These are phyloP conservation scores for Elymnias hypermnestra DNA, from an alignment of 1,140 invertebrate species.

Conservation along the genomic window DNA sequence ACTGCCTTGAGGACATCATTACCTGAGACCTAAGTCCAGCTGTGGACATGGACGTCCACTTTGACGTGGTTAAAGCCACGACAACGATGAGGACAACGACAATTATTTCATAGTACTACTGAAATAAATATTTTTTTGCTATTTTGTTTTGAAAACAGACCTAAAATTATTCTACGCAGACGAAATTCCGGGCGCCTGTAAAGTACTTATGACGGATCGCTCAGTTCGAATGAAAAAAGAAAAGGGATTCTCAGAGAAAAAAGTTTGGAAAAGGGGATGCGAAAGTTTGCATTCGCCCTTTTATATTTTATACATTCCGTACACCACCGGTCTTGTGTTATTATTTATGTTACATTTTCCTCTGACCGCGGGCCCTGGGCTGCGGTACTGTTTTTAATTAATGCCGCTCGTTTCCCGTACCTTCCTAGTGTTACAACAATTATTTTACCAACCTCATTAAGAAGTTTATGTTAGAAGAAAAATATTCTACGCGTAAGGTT, in stretches of 20 bases:
- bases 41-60: too few species aligned
- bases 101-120: too few species aligned
- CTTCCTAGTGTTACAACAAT: conserved; percentile 69
- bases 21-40: too few species aligned
- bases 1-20: too few species aligned
- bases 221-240: too few species aligned
- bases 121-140: too few species aligned
- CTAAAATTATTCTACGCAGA: too few species aligned
- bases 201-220: too few species aligned
- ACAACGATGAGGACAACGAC: too few species aligned
- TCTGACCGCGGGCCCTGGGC: conserved; percentile 43
- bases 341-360: conserved; percentile 64
- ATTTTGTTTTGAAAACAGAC: too few species aligned
- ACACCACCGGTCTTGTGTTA: conserved; percentile 46
- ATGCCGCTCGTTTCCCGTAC: conserved; percentile 49
- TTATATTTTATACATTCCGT: conserved; percentile 55
- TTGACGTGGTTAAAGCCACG: too few species aligned
- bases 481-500: conserved; percentile 44
- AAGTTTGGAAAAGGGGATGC: conserved; percentile 61
- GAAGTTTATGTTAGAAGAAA: conserved; percentile 55
- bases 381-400: conserved; percentile 65
- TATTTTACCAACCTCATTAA: conserved; percentile 68
- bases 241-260: conserved; percentile 51
- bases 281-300: conserved; percentile 53
- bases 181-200: too few species aligned